A percentile compares a stretch with the other conserved stretches of the same genome.
Evolutionary conservation across 2,113 vertebrate species (phyloP).

Genomic region (Manacus vitellinus): DNA sequence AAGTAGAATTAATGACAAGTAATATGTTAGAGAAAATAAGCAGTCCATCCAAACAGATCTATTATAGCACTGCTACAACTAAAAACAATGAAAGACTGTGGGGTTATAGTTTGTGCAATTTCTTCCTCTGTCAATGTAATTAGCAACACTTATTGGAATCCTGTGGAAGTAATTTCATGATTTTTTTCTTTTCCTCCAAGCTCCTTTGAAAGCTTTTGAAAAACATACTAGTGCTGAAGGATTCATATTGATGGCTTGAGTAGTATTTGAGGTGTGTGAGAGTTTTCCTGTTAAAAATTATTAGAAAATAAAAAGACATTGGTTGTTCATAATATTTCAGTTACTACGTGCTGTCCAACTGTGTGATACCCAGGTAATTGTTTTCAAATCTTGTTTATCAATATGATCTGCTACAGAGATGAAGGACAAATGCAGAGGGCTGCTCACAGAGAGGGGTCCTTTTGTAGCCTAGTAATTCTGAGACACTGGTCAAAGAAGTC

Average conservation of each 20-base stretch:
- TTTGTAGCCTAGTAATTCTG: constrained; percentile 57
- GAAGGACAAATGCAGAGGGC: constrained; percentile 1
- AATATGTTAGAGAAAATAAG: neutral
- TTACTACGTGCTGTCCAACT: neutral
- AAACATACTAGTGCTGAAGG: neutral
- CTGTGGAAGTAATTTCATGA: neutral
- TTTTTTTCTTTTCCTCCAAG: neutral
- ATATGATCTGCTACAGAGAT: neutral
- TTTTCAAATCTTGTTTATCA: constrained; percentile 27
- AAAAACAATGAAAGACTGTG: neutral
- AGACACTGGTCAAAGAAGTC: constrained; percentile 38
- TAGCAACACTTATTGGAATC: neutral
- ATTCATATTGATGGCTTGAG: neutral
- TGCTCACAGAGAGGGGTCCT: constrained; percentile 20
- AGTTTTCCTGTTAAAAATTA: neutral
- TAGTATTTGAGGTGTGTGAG: neutral
- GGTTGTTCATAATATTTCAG: neutral
- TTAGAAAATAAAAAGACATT: neutral
- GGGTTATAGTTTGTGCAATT: neutral
- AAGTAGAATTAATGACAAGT: neutral
- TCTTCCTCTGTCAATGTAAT: neutral
- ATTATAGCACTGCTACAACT: neutral
- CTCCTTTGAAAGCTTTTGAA: neutral
- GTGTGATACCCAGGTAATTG: neutral
- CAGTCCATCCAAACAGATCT: neutral